These are phyloP conservation scores for Sepioteuthis lessoniana DNA, from an alignment of 2,888 invertebrate genomes.

Conservation along the genomic window DNA sequence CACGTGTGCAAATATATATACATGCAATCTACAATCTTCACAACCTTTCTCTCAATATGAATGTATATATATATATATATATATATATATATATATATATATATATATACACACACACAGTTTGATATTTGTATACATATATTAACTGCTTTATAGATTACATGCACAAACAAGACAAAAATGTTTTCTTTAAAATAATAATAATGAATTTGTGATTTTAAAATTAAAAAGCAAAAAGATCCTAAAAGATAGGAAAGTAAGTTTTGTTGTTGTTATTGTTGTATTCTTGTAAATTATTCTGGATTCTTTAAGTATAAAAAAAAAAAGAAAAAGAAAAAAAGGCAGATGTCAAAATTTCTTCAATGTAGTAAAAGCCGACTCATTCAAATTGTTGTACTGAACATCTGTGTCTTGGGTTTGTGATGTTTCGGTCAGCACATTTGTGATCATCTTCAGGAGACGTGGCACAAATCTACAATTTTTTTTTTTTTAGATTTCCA, in stretches of 20 bases:
- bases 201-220: background rate
- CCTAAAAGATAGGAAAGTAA: background rate
- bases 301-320: background rate
- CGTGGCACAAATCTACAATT: background rate
- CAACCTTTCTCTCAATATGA: background rate
- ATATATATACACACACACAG: background rate
- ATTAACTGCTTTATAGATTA: background rate
- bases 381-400: background rate
- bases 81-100: background rate
- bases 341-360: background rate
- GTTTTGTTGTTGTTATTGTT: background rate
- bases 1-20: background rate
- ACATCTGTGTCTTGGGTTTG: background rate
- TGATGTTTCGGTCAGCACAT: background rate
- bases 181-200: background rate
- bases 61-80: background rate
- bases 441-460: constrained; percentile 18
- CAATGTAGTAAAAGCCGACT: background rate
- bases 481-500: background rate
- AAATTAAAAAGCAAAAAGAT: background rate
- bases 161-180: background rate
- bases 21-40: constrained; percentile 33
- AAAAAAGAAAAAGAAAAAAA: background rate
- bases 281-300: background rate
- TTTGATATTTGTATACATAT: background rate